Evolutionary conservation across 2,113 vertebrate genomes (phyloP).

Genomic region (Baryphthengus martii): DNA sequence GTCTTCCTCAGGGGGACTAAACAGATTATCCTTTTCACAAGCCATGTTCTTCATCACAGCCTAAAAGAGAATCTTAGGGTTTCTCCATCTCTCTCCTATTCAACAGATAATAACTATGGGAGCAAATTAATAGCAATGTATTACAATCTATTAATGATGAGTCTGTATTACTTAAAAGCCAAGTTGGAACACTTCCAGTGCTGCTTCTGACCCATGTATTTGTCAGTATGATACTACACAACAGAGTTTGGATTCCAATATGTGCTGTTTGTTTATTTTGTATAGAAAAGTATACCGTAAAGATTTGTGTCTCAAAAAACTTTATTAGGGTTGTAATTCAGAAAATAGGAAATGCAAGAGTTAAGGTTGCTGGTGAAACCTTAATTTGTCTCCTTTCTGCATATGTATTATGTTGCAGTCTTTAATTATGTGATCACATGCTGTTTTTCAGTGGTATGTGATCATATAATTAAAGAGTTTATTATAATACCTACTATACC

Average conservation of each 20-base stretch:
- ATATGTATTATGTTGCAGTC: slow-evolving; percentile 52
- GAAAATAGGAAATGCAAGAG: slow-evolving; percentile 43
- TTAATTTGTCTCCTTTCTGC: slow-evolving; percentile 55
- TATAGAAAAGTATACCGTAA: background rate
- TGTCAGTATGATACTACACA: background rate
- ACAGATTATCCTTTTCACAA: background rate
- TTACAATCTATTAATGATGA: background rate
- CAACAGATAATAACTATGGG: background rate
- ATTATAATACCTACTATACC: slow-evolving; percentile 45
- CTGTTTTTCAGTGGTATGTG: slow-evolving; percentile 58
- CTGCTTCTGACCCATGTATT: background rate
- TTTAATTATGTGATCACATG: slow-evolving; percentile 67
- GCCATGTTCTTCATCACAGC: background rate
- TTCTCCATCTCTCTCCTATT: background rate
- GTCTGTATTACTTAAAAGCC: background rate
- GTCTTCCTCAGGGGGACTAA: background rate
- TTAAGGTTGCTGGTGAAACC: slow-evolving; percentile 49
- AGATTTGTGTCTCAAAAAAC: background rate
- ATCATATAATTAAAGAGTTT: slow-evolving; percentile 57
- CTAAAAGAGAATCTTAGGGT: background rate
- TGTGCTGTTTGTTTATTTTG: background rate
- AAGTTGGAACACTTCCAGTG: background rate
- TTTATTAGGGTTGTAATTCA: background rate
- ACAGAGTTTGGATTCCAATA: background rate
- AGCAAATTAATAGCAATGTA: background rate